Percentiles rank a stretch among this genome's conserved stretches.
These are phyloP conservation scores for Nomada hirtipes DNA, from an alignment of 2,888 invertebrate genomes.

Conservation along the genomic window DNA sequence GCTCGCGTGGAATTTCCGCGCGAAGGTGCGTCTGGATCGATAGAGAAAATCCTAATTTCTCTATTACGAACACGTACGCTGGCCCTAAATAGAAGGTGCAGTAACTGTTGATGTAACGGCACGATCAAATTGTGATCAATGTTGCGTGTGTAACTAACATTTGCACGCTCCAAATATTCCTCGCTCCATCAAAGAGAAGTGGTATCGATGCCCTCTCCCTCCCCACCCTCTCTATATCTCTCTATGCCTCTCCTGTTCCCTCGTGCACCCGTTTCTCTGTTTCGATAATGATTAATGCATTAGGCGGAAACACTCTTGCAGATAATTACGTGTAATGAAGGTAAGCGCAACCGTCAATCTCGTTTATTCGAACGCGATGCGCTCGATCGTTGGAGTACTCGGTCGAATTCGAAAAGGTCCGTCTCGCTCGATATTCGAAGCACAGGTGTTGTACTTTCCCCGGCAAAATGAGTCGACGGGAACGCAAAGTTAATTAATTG, in stretches of 20 bases:
- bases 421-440: not conserved
- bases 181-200: slow-evolving; percentile 52
- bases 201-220: slow-evolving; percentile 50
- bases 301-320: slow-evolving; percentile 56
- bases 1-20: not conserved
- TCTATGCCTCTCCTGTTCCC: not conserved
- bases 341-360: slow-evolving; percentile 33
- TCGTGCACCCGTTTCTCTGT: slow-evolving; percentile 7
- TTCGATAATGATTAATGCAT: slow-evolving; percentile 63
- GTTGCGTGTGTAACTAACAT: slow-evolving; percentile 68
- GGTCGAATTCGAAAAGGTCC: slow-evolving; percentile 27
- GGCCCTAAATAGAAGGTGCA: slow-evolving; percentile 52
- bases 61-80: slow-evolving; percentile 5
- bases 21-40: slow-evolving; percentile 23
- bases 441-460: not conserved
- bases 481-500: slow-evolving; percentile 41
- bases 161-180: slow-evolving; percentile 66
- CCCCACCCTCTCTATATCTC: not conserved
- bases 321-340: slow-evolving; percentile 54
- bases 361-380: slow-evolving; percentile 16
- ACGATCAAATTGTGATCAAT: slow-evolving; percentile 70
- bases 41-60: slow-evolving; percentile 14
- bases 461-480: not conserved
- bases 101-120: slow-evolving; percentile 66
- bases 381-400: not conserved